Conservation (phyloP, 2,113 vertebrate species). For the Pelodiscus sinensis region DNA sequence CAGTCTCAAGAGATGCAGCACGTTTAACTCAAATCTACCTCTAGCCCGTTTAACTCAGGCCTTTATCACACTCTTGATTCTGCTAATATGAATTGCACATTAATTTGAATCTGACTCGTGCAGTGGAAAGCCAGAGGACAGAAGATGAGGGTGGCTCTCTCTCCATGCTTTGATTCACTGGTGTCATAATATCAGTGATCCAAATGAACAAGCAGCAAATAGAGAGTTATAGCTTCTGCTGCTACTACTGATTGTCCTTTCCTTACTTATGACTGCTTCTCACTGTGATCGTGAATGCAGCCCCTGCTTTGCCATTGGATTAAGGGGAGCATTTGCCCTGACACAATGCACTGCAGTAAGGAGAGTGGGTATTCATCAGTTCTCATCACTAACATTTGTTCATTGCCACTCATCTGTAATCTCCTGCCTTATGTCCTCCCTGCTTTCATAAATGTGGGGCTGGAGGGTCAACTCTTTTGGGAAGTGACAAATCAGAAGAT, state of each 20-base stretch:
- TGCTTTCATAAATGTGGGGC: neutral
- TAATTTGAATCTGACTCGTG: neutral
- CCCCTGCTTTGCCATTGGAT: neutral
- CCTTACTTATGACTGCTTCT: neutral
- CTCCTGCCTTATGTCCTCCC: neutral
- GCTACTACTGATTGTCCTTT: neutral
- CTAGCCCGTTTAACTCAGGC: neutral
- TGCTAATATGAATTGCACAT: neutral
- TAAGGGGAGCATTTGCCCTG: neutral
- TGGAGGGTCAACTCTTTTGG: neutral
- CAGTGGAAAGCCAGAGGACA: neutral
- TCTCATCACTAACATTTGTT: neutral
- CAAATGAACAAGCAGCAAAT: neutral
- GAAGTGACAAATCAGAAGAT: neutral
- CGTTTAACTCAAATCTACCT: neutral
- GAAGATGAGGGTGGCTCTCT: neutral
- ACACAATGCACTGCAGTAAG: neutral
- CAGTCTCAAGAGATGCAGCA: neutral
- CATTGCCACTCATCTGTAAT: neutral
- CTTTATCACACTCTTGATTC: neutral
- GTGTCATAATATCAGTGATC: neutral
- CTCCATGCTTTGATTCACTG: neutral
- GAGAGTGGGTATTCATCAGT: neutral
- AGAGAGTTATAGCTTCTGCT: neutral
- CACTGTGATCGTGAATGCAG: neutral